Percentiles rank a stretch among this genome's conserved stretches.
phyloP scores from a whole-genome alignment of 2,797 vertebrate genomes.

The Poeciliopsis turneri region DNA sequence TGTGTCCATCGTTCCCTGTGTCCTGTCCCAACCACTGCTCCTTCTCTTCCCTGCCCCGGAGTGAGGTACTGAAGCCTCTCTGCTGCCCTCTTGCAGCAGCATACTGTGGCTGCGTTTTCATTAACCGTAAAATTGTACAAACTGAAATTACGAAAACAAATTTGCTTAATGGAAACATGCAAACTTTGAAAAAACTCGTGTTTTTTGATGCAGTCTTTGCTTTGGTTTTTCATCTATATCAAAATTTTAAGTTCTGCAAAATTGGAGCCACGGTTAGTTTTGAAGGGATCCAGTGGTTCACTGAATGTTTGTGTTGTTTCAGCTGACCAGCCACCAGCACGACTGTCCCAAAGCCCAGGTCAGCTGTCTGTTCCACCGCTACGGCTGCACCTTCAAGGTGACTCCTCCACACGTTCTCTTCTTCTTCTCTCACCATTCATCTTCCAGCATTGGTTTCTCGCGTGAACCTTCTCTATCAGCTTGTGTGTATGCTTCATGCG shows the following conservation, averaged over 20 bases:
- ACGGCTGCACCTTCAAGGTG: conserved; percentile 95
- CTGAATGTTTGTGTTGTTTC: conserved; percentile 46
- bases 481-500: neutral
- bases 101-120: neutral
- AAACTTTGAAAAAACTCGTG: too few relatives aligned
- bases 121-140: too few relatives aligned
- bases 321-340: conserved; percentile 95
- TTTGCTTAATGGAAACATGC: neutral
- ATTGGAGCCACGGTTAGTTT: neutral
- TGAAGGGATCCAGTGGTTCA: neutral
- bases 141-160: too few relatives aligned
- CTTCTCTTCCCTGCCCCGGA: conserved; percentile 89
- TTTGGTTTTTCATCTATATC: too few relatives aligned
- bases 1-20: conserved; percentile 93
- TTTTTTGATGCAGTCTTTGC: too few relatives aligned
- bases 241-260: too few relatives aligned
- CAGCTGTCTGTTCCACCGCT: conserved; percentile 93
- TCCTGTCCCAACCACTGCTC: conserved; percentile 97
- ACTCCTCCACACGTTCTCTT: neutral
- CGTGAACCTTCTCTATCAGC: neutral
- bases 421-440: neutral
- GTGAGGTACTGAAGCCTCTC: conserved; percentile 84
- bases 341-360: conserved; percentile 98
- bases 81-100: neutral
- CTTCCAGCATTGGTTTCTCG: neutral